Evolutionary conservation across 2,888 invertebrate genomes (phyloP), one percentile per base, ranked within the genome.

Genomic region (Deilephila porcellus): DNA sequence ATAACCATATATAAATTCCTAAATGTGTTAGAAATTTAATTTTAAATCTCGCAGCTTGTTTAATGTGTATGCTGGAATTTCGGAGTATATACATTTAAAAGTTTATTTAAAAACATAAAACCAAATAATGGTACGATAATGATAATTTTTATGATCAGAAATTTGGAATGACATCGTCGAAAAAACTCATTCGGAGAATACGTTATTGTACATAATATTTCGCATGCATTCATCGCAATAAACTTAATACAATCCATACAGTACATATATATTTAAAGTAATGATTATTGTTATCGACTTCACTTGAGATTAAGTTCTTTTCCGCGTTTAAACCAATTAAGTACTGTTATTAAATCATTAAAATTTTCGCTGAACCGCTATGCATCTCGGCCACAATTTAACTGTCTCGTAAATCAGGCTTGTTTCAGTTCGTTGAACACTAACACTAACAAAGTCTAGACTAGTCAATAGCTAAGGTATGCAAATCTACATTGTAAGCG

Each of bases 381-480:
- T 73, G 14, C 71, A 71, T 53, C 74, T 72, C 76, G 56, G 11
- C 67, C 62, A 71, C 75, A 81, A 80, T 81, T 81, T 81, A 80
- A 77, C 78, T 76, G 80, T 81, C 80, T 79, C 78, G 80, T 85
- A 84, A 85, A 85, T 86, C 82, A 80, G 82, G 81, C 80, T 79
- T 80, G 85, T 85, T 82, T 82, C 85, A 81, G 86, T 87, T 85
- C 85, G 87, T 85, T 87, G 86, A 87, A 85, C 87, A 86, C 84
- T 85, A 86, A 86, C 87, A 87, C 82, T 79, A 83, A 86, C 87
- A 80, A 84, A 86, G 91, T 90, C 90, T 90, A 90, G 90, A 90
- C 90, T 82, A 85, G 87, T 87, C 90, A 88, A 90, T 90, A 87
- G 87, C 87, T 85, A 82, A 84, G 85, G 88, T 88, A 91, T 90